Percentiles rank a stretch among this genome's conserved stretches.
phyloP scores from a whole-genome alignment of 2,113 vertebrate genomes.

The Halichoeres trimaculatus region DNA sequence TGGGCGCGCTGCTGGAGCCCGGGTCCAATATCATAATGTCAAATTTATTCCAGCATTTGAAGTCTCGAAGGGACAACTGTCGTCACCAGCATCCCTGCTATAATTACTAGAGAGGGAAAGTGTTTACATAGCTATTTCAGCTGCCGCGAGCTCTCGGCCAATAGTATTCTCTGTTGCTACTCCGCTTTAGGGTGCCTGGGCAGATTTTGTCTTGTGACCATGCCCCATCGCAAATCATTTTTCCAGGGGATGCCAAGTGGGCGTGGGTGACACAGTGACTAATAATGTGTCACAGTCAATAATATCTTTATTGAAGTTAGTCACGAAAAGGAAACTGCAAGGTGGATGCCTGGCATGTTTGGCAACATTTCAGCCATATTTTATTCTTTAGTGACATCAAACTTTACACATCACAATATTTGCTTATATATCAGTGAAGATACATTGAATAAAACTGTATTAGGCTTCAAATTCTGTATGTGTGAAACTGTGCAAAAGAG shows the following conservation, averaged over 20 bases:
- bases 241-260: slow-evolving; percentile 66
- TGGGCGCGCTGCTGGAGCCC: slow-evolving; percentile 76
- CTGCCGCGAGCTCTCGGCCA: slow-evolving; percentile 55
- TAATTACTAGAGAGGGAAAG: slow-evolving; percentile 82
- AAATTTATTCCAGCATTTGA: slow-evolving; percentile 84
- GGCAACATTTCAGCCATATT: background rate
- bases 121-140: slow-evolving; percentile 84
- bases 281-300: slow-evolving; percentile 71
- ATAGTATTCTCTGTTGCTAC: slow-evolving; percentile 82
- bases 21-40: slow-evolving; percentile 83
- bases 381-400: background rate
- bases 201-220: slow-evolving; percentile 82
- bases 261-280: slow-evolving; percentile 71
- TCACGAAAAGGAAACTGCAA: slow-evolving; percentile 38
- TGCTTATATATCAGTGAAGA: background rate
- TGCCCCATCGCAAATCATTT: slow-evolving; percentile 62
- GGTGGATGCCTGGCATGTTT: slow-evolving; percentile 21
- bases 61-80: slow-evolving; percentile 80
- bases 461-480: background rate
- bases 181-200: slow-evolving; percentile 80
- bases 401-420: background rate
- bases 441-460: background rate
- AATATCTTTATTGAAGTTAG: slow-evolving; percentile 71
- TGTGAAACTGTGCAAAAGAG: background rate
- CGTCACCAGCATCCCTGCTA: slow-evolving; percentile 82